Evolutionary conservation across 2,797 vertebrate species (phyloP).

Genomic region (Buceros bicornis): DNA sequence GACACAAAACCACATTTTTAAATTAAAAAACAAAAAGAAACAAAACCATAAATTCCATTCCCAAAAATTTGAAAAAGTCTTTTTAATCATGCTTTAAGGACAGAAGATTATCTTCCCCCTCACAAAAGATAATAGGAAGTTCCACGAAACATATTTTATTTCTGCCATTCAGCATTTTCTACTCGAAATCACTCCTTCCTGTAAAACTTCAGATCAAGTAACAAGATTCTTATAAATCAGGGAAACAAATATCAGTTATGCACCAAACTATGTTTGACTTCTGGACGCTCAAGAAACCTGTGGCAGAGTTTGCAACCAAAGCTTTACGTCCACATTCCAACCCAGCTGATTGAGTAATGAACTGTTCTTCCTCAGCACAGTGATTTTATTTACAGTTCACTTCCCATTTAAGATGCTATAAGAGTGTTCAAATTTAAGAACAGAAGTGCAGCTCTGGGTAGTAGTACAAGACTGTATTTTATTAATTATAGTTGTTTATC

Average conservation of each 20-base stretch:
- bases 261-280: background rate
- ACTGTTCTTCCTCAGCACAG: background rate
- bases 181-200: background rate
- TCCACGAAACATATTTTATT: background rate
- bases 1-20: background rate
- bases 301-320: background rate
- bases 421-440: background rate
- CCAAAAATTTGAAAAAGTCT: background rate
- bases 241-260: background rate
- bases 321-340: background rate
- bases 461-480: background rate
- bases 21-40: background rate
- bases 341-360: background rate
- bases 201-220: background rate
- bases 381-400: background rate
- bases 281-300: background rate
- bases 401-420: background rate
- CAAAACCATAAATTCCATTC: background rate
- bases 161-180: background rate
- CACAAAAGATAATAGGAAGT: background rate
- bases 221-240: background rate
- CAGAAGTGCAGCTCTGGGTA: background rate
- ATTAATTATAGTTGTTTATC: background rate
- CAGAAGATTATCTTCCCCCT: background rate
- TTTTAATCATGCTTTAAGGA: background rate